A percentile compares a stretch with the other conserved stretches of the same genome.
Conservation (phyloP, 1,140 invertebrate genomes). For the Penaeus vannamei region DNA sequence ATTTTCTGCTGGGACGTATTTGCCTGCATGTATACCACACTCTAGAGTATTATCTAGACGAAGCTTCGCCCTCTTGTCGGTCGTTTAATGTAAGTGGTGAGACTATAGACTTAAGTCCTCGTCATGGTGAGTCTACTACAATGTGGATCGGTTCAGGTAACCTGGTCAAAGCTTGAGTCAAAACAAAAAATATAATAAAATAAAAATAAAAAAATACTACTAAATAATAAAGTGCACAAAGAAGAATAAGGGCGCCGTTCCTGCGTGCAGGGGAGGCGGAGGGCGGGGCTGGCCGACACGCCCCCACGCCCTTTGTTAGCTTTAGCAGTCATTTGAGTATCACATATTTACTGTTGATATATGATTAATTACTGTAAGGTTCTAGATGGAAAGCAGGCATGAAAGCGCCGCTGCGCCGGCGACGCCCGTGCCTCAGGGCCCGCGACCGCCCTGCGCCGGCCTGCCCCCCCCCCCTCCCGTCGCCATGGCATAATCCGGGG, state of each 20-base stretch:
- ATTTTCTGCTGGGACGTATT: slow-evolving; percentile 26
- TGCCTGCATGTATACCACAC: slow-evolving; percentile 63
- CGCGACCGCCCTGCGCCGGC: slow-evolving; percentile 25
- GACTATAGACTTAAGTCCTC: slow-evolving; percentile 59
- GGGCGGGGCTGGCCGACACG: slow-evolving; percentile 27
- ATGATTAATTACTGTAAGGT: slow-evolving; percentile 36
- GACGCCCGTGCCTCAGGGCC: slow-evolving; percentile 43
- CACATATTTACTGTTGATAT: slow-evolving; percentile 42
- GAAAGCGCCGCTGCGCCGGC: slow-evolving; percentile 37
- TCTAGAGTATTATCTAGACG: slow-evolving; percentile 33
- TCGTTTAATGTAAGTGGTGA: slow-evolving; percentile 62
- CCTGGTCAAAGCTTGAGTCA: slow-evolving; percentile 51
- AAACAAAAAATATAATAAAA: slow-evolving; percentile 43
- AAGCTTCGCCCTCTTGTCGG: slow-evolving; percentile 61
- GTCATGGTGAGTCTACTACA: slow-evolving; percentile 42
- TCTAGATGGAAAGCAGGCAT: slow-evolving; percentile 35
- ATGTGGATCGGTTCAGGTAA: slow-evolving; percentile 61
- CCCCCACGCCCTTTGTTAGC: slow-evolving; percentile 7
- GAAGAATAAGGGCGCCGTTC: slow-evolving; percentile 26
- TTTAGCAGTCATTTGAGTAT: slow-evolving; percentile 13
- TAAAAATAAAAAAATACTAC: neutral
- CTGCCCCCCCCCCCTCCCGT: neutral
- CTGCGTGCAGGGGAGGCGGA: slow-evolving; percentile 29
- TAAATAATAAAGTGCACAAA: too few species aligned
- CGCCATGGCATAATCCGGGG: neutral